Conservation (phyloP, 2,797 vertebrate species). For the Emydoidea blandingii region DNA sequence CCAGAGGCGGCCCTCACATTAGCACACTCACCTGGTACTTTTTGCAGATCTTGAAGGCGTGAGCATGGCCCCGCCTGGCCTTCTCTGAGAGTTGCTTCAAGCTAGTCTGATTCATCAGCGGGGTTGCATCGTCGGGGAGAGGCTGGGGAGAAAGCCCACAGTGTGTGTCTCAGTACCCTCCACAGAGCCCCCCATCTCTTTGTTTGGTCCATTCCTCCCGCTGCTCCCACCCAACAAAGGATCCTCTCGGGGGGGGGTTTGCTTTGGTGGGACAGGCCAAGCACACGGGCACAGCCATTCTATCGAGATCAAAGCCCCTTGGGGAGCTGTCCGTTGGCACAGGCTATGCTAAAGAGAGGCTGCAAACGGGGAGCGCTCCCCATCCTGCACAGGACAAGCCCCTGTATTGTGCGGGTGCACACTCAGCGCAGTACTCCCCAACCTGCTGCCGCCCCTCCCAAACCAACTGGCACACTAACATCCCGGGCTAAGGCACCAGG, state of each 20-base stretch:
- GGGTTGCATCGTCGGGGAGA: conserved; percentile 82
- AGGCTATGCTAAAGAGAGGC: background rate
- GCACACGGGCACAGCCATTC: fast-evolving
- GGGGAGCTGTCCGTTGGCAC: fast-evolving
- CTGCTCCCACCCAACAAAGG: background rate
- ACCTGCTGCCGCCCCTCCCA: background rate
- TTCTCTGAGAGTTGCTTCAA: conserved; percentile 85
- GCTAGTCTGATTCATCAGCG: conserved; percentile 87
- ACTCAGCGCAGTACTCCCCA: fast-evolving
- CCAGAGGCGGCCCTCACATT: fast-evolving
- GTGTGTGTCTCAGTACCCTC: fast-evolving
- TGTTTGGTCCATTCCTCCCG: too few relatives aligned
- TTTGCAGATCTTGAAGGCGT: conserved; percentile 95
- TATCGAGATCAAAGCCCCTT: fast-evolving
- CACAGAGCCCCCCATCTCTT: too few relatives aligned
- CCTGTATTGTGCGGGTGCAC: background rate
- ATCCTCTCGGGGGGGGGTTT: fast-evolving
- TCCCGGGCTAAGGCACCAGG: too few relatives aligned
- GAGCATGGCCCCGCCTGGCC: conserved; percentile 79
- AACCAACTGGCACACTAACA: background rate
- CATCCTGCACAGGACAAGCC: background rate
- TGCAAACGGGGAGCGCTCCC: fast-evolving
- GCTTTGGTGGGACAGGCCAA: background rate
- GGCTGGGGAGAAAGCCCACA: conserved; percentile 79
- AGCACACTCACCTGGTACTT: conserved; percentile 87